Evolutionary conservation across 37 sponge, comb jelly and placozoan genomes (phyloP), one percentile per base, ranked within the genome.

Genomic region (Aplysina aerophoba): DNA sequence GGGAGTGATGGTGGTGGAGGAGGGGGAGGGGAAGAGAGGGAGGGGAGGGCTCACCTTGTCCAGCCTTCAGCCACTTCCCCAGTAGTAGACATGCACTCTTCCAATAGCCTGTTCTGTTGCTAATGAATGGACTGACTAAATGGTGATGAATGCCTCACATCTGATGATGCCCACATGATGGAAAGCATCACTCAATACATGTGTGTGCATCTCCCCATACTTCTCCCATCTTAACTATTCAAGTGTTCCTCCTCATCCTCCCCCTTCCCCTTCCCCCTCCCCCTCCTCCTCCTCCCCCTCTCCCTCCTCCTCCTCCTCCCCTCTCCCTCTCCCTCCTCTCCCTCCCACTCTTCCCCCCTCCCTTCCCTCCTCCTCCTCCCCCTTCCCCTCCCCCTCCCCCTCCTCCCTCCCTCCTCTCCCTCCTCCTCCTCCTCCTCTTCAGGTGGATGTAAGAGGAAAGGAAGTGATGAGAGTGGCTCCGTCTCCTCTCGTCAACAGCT

Each of bases 401-500:
- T 33, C 64, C 12, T 5, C 25, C 21, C 16, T 35, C 19, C 8
- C 34, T 55, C 34, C 1, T 17, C 6, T 3, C 28, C n/a, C 19
- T 34, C 16, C 11, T 40, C 53, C n/a, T 81, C 20, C 17, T 64
- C 34, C 22, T 19, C 15, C 13, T 58, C 35, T 77, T 22, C 79
- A 92, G 93, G 28, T 34, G 59, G 93, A 93, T 55, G 27, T 68
- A 0, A 55, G 96, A 35, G 68, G 79, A 22, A 85, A 90, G 15
- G 31, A 87, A 30, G 44, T 92, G 0, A 85, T 98, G 82, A 40
- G 98, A 60, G 89, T 93, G 11, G 93, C 93, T 38, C 96, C 96
- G 16, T 87, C 55, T 24, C 96, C 98, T n/a, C 84, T 96, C 28
- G 96, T 96, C 87, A 98, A 94, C 86, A 75, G 91, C 14, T 98